Evolutionary conservation across 1,140 invertebrate genomes (phyloP).

Genomic region (Pseudobourletiella spinata): DNA sequence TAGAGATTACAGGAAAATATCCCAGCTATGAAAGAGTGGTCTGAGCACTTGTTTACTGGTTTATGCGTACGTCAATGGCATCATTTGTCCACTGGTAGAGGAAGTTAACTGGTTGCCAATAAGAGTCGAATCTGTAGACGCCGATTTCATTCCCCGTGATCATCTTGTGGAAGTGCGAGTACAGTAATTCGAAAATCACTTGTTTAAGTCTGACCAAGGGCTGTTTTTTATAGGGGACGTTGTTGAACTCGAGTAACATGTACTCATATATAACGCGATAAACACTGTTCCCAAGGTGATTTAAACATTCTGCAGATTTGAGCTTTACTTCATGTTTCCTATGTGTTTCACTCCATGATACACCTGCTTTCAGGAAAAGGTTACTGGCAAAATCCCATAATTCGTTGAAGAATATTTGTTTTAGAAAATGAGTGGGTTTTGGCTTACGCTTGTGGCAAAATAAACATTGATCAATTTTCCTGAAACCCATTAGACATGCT

Average conservation of each 20-base stretch:
- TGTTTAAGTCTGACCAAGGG: not conserved
- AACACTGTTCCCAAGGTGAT: not conserved
- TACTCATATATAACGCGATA: not conserved
- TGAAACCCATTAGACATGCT: not conserved
- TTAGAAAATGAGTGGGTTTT: not conserved
- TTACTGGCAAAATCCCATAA: not conserved
- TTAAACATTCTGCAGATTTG: not conserved
- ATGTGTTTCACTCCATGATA: not conserved
- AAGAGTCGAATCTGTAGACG: not conserved
- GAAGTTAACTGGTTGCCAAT: not conserved
- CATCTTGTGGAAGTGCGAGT: not conserved
- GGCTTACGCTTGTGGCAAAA: not conserved
- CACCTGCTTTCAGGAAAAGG: not conserved
- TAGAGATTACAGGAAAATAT: no score
- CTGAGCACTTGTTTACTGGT: no score
- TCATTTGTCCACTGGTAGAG: no score
- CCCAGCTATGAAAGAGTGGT: no score
- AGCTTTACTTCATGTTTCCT: not conserved
- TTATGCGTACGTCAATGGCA: no score
- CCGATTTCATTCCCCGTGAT: not conserved
- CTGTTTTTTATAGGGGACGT: not conserved
- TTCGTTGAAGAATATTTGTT: not conserved
- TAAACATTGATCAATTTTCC: not conserved
- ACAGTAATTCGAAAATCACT: not conserved
- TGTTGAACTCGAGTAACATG: not conserved